These are phyloP conservation scores for Knipowitschia caucasica DNA, from an alignment of 2,797 vertebrate genomes.

Conservation along the genomic window DNA sequence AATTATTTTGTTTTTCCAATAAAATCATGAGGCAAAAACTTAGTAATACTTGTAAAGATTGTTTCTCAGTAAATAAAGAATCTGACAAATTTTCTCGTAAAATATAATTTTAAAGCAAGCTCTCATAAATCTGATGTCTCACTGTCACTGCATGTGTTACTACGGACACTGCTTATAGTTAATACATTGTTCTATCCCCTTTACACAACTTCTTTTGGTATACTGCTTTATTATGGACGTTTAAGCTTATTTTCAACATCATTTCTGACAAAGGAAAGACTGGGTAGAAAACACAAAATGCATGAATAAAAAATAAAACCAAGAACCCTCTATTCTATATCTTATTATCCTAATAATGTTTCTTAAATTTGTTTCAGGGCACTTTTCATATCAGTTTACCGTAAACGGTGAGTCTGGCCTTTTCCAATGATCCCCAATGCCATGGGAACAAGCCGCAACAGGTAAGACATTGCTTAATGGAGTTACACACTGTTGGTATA, in stretches of 20 bases:
- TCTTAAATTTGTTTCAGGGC: constrained; percentile 18
- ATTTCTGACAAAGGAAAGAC: background rate
- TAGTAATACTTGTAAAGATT: no score
- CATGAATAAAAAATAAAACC: no score
- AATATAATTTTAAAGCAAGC: no score
- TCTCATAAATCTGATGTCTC: constrained; percentile 33
- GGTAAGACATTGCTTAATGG: constrained; percentile 59
- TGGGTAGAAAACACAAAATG: no score
- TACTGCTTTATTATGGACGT: background rate
- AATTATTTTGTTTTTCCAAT: constrained; percentile 11
- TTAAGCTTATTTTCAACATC: no score
- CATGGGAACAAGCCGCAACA: constrained; percentile 83
- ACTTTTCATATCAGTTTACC: constrained; percentile 36
- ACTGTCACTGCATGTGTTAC: constrained; percentile 50
- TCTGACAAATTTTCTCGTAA: no score
- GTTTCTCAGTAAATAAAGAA: no score
- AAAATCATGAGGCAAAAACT: no score
- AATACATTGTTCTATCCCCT: constrained; percentile 32
- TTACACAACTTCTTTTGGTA: constrained; percentile 11
- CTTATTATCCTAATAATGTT: no score
- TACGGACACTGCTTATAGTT: constrained; percentile 50
- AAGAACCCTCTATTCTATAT: no score
- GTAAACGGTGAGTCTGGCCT: constrained; percentile 38
- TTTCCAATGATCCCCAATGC: constrained; percentile 51
- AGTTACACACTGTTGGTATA: no score